Percentiles rank a stretch among this genome's conserved stretches.
phyloP scores from a whole-genome alignment of 2,888 invertebrate species.

The Hirtodrosophila confusa region DNA sequence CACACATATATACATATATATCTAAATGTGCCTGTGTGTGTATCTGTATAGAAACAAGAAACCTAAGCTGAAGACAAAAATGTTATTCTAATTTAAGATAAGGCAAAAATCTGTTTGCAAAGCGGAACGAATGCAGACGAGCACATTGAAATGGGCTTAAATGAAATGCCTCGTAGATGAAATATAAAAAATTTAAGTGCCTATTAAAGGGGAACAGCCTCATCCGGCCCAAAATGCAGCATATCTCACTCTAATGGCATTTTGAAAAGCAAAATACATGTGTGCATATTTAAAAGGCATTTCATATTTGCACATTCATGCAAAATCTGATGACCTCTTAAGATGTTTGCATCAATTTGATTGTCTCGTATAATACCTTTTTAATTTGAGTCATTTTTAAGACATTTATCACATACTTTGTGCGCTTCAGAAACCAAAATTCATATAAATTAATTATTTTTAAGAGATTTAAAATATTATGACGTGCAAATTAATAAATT shows the following conservation, averaged over 20 bases:
- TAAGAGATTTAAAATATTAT: no score
- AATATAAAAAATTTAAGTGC: constrained; percentile 49
- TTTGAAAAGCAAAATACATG: constrained; percentile 13
- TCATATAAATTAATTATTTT: no score
- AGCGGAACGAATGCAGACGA: constrained; percentile 37
- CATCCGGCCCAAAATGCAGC: constrained; percentile 3
- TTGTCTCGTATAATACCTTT: background rate
- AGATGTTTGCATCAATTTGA: constrained; percentile 26
- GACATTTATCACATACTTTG: no score
- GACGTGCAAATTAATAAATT: no score
- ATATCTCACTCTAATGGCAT: constrained; percentile 15
- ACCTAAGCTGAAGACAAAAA: constrained; percentile 56
- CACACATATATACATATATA: constrained; percentile 13
- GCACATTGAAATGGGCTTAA: constrained; percentile 46
- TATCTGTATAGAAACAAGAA: constrained; percentile 13
- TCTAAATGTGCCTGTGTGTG: constrained; percentile 10
- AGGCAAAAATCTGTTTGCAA: constrained; percentile 69
- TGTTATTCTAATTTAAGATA: constrained; percentile 77
- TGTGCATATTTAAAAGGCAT: constrained; percentile 23
- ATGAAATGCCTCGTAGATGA: constrained; percentile 28
- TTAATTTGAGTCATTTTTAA: background rate
- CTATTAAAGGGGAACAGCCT: constrained; percentile 39
- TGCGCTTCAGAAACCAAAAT: no score
- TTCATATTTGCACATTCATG: constrained; percentile 24
- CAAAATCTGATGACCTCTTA: constrained; percentile 20